A percentile compares a stretch with the other conserved stretches of the same genome.
These are phyloP conservation scores for Diplodus sargus DNA, from an alignment of 2,797 vertebrate genomes.

Conservation along the genomic window DNA sequence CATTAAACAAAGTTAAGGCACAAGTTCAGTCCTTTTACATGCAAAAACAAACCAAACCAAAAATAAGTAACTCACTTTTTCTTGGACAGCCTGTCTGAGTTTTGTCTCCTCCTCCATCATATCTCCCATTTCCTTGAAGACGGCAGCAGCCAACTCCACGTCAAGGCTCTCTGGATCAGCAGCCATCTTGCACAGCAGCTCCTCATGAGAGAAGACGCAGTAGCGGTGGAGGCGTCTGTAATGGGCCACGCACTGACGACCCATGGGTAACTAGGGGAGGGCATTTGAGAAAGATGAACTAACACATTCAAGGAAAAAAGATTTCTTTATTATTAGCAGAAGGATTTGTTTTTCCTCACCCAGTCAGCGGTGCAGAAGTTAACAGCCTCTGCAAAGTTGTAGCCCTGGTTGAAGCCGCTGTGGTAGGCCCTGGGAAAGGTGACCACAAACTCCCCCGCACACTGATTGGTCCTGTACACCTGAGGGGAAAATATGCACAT, in stretches of 20 bases:
- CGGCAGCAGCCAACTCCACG: constrained; percentile 94
- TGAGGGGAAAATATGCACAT: constrained; percentile 55
- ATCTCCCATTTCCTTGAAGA: constrained; percentile 93
- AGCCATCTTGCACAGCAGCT: constrained; percentile 99
- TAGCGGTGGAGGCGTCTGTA: constrained; percentile 95
- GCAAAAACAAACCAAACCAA: neutral
- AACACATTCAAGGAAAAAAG: neutral
- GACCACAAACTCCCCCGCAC: constrained; percentile 98
- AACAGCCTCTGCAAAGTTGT: constrained; percentile 99
- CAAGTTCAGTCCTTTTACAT: neutral
- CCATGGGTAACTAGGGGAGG: constrained; percentile 90
- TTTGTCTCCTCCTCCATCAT: constrained; percentile 94
- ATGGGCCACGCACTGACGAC: constrained; percentile 96
- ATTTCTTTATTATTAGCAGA: neutral
- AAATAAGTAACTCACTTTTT: constrained; percentile 85
- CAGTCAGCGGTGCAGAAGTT: constrained; percentile 99
- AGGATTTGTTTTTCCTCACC: constrained; percentile 81
- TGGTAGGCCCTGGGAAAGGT: constrained; percentile 99
- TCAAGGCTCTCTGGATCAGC: constrained; percentile 96
- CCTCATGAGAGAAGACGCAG: constrained; percentile 98
- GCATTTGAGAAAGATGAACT: neutral
- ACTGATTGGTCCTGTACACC: constrained; percentile 99
- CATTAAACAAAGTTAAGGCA: neutral
- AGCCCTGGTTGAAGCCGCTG: constrained; percentile 99
- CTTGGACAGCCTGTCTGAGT: constrained; percentile 89